Conservation (phyloP, 2,888 invertebrate species). For the Hyalella azteca region DNA sequence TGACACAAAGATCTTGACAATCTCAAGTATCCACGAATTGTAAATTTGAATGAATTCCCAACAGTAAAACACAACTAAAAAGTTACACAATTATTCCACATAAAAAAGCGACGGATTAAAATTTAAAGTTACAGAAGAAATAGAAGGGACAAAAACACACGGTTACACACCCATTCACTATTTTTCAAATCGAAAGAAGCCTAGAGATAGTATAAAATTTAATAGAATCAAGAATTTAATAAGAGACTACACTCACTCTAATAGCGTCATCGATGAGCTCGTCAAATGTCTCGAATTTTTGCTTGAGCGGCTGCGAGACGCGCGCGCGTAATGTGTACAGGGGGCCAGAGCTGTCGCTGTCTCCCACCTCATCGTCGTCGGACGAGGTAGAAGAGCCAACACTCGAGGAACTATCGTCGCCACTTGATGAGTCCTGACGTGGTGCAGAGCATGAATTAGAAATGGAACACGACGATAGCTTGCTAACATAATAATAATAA, state of each 20-base stretch:
- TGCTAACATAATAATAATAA: neutral
- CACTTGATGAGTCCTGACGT: constrained; percentile 55
- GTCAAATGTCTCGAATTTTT: constrained; percentile 87
- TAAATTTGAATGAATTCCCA: too few species aligned
- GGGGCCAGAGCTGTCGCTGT: constrained; percentile 72
- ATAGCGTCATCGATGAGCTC: constrained; percentile 93
- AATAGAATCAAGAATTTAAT: too few species aligned
- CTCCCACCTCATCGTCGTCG: constrained; percentile 60
- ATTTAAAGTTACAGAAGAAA: too few species aligned
- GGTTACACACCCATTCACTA: too few species aligned
- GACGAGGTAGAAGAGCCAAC: constrained; percentile 59
- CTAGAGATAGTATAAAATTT: too few species aligned
- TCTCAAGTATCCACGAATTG: too few species aligned
- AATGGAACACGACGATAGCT: neutral
- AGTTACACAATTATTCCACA: too few species aligned
- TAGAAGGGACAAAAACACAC: too few species aligned
- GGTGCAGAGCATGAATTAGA: neutral
- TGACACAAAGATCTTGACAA: too few species aligned
- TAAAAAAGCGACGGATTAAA: too few species aligned
- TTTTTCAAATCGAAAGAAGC: too few species aligned
- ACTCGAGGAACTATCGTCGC: constrained; percentile 59
- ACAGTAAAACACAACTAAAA: too few species aligned
- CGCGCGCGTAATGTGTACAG: constrained; percentile 85
- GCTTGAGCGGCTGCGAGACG: constrained; percentile 75
- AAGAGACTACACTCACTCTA: constrained; percentile 65